Conservation (phyloP, 2,888 invertebrate species). For the Acronicta aceris region DNA sequence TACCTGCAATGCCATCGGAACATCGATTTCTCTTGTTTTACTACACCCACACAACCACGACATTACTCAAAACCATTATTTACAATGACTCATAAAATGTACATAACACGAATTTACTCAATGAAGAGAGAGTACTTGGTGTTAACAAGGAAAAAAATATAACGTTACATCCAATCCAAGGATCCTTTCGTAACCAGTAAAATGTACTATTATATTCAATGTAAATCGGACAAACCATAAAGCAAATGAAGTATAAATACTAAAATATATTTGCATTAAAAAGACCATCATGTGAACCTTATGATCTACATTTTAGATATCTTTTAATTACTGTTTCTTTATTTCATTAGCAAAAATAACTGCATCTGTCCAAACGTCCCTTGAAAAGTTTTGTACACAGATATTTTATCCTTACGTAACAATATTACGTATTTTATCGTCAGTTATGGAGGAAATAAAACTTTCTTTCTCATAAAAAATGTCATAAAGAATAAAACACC, state of each 20-base stretch:
- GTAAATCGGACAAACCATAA: slow-evolving; percentile 24
- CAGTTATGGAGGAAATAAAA: slow-evolving; percentile 44
- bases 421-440: slow-evolving; percentile 37
- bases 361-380: slow-evolving; percentile 15
- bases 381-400: slow-evolving; percentile 28
- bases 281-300: slow-evolving; percentile 5
- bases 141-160: slow-evolving; percentile 24
- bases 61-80: slow-evolving; percentile 2
- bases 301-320: background rate
- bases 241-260: slow-evolving; percentile 1
- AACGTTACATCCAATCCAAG: slow-evolving; percentile 18
- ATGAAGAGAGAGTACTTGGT: slow-evolving; percentile 38
- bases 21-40: background rate
- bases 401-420: slow-evolving; percentile 34
- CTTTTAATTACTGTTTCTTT: background rate
- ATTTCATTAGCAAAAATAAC: slow-evolving; percentile 6
- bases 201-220: slow-evolving; percentile 18
- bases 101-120: slow-evolving; percentile 8
- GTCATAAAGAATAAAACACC: slow-evolving; percentile 20
- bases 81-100: slow-evolving; percentile 11
- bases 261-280: slow-evolving; percentile 7
- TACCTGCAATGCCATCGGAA: background rate
- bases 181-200: slow-evolving; percentile 49
- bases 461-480: slow-evolving; percentile 47
- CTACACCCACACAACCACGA: background rate